Percentiles rank a stretch among this genome's conserved stretches.
These are phyloP conservation scores for Hybognathus amarus DNA, from an alignment of 2,797 vertebrate species.

Conservation along the genomic window DNA sequence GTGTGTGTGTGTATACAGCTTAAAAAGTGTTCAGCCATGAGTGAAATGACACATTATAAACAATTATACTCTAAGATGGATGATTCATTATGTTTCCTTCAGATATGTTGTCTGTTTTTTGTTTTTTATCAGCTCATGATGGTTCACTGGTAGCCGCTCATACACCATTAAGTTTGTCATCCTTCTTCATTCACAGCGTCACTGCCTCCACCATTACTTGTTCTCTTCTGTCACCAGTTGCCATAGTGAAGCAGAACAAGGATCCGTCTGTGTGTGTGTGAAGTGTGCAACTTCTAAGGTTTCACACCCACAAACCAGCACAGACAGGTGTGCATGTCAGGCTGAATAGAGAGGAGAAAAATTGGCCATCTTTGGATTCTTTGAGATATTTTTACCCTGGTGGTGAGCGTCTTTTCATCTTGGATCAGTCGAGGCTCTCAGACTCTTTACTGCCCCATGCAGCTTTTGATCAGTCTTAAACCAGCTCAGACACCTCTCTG, in stretches of 20 bases:
- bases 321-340: slow-evolving; percentile 25
- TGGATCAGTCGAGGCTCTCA: neutral
- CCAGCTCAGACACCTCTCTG: neutral
- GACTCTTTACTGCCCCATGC: neutral
- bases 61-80: neutral
- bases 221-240: slow-evolving; percentile 25
- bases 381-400: slow-evolving; percentile 30
- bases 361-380: neutral
- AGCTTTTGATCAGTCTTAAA: slow-evolving; percentile 13
- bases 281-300: neutral
- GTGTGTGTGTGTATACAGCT: neutral
- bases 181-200: neutral
- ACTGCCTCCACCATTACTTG: neutral
- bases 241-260: slow-evolving; percentile 30
- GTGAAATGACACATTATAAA: slow-evolving; percentile 14
- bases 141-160: neutral
- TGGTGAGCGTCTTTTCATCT: neutral
- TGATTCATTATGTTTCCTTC: slow-evolving; percentile 8
- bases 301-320: neutral
- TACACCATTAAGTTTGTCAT: slow-evolving; percentile 6
- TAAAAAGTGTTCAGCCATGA: slow-evolving; percentile 3
- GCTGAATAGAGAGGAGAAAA: slow-evolving; percentile 6
- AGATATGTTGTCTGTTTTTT: neutral
- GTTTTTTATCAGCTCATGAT: slow-evolving; percentile 5
- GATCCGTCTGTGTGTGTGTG: slow-evolving; percentile 27